Evolutionary conservation across 2,888 invertebrate genomes (phyloP).

Genomic region (Amorpha juglandis): DNA sequence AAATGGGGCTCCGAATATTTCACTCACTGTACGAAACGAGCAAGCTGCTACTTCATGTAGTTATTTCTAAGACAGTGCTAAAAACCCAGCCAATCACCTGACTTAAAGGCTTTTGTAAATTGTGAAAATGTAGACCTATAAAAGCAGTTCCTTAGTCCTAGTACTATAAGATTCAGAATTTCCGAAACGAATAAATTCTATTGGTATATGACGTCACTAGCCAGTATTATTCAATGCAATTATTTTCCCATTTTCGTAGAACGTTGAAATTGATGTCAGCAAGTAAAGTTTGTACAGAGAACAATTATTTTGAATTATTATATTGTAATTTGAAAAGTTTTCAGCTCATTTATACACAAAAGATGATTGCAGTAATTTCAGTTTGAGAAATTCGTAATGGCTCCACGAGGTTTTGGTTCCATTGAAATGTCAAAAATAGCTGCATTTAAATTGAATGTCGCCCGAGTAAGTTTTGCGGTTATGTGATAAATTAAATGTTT

Average conservation of each 20-base stretch:
- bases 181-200: neutral
- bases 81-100: too few species aligned
- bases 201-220: slow-evolving; percentile 18
- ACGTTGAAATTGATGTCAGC: slow-evolving; percentile 40
- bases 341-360: slow-evolving; percentile 32
- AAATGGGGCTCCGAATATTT: too few species aligned
- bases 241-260: slow-evolving; percentile 36
- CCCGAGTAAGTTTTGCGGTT: neutral
- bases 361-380: slow-evolving; percentile 33
- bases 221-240: slow-evolving; percentile 38
- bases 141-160: neutral
- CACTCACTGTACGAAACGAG: too few species aligned
- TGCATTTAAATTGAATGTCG: slow-evolving; percentile 4
- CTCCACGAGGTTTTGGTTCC: neutral
- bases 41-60: too few species aligned
- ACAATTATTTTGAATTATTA: slow-evolving; percentile 49
- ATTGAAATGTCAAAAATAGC: slow-evolving; percentile 6
- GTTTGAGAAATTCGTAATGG: slow-evolving; percentile 17
- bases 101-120: neutral
- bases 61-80: too few species aligned
- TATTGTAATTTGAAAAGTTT: slow-evolving; percentile 50
- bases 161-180: neutral
- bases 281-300: slow-evolving; percentile 39
- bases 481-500: neutral
- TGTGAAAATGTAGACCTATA: neutral